Conservation (phyloP, 2,888 invertebrate species). For the Axea sp. region DNA sequence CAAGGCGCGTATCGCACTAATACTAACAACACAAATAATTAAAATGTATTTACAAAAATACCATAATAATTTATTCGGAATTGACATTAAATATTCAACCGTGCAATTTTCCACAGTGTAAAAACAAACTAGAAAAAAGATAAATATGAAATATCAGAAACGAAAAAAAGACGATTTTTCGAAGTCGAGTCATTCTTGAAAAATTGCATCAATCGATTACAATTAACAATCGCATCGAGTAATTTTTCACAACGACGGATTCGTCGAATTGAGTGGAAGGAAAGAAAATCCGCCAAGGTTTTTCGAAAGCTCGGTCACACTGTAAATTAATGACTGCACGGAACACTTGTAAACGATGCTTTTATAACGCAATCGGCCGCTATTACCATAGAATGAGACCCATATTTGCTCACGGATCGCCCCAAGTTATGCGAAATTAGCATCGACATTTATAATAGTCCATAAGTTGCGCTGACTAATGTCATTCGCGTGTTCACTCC, state of each 20-base stretch:
- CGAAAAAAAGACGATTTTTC: background rate
- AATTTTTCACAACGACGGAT: slow-evolving; percentile 23
- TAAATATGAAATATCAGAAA: too few species aligned
- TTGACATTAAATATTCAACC: too few species aligned
- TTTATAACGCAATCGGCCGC: slow-evolving; percentile 31
- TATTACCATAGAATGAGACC: slow-evolving; percentile 54
- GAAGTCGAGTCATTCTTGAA: slow-evolving; percentile 1
- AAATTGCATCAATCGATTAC: background rate
- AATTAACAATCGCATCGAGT: slow-evolving; percentile 1
- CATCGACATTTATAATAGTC: slow-evolving; percentile 28
- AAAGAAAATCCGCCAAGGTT: slow-evolving; percentile 28
- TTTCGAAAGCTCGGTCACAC: slow-evolving; percentile 41
- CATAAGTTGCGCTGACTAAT: slow-evolving; percentile 41
- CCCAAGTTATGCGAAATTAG: slow-evolving; percentile 37
- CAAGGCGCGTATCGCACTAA: too few species aligned
- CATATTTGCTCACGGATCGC: slow-evolving; percentile 37
- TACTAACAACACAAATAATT: too few species aligned
- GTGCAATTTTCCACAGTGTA: too few species aligned
- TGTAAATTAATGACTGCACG: slow-evolving; percentile 34
- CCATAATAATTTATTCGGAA: too few species aligned
- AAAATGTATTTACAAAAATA: too few species aligned
- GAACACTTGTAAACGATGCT: slow-evolving; percentile 28
- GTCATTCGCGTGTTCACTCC: slow-evolving; percentile 31
- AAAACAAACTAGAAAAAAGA: too few species aligned
- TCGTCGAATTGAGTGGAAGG: slow-evolving; percentile 13